Conservation (phyloP, 30 jellyfish, hydroid and myxozoan species). For the Hydractinia echinata region DNA sequence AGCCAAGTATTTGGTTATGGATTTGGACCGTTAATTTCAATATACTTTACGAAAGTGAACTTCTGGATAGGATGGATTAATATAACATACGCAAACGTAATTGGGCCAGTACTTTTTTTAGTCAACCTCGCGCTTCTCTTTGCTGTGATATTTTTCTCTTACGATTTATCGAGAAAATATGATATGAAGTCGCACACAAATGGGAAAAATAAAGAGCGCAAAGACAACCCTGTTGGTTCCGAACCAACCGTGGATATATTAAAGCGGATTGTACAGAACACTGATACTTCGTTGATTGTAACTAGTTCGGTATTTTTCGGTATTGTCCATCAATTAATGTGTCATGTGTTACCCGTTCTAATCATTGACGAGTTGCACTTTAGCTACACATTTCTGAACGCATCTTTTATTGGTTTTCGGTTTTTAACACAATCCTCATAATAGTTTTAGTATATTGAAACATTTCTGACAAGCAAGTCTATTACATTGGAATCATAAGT, state of each 20-base stretch:
- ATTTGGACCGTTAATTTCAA: constrained; percentile 3
- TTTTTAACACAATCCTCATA: no score
- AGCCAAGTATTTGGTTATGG: neutral
- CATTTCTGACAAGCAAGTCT: no score
- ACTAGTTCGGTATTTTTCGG: neutral
- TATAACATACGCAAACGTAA: neutral
- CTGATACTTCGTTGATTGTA: neutral
- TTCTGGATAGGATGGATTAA: neutral
- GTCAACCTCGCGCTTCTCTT: neutral
- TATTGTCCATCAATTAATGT: neutral
- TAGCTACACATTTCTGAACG: neutral
- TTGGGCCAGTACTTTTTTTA: neutral
- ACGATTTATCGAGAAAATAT: neutral
- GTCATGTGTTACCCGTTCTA: neutral
- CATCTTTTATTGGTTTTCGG: neutral
- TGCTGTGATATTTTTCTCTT: neutral
- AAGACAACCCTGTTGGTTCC: neutral
- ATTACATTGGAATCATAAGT: no score
- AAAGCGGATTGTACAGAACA: neutral
- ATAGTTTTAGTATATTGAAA: no score
- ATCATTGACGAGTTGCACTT: neutral
- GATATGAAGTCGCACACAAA: neutral
- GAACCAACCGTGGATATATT: neutral
- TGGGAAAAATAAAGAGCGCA: neutral
- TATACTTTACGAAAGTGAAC: neutral